A percentile compares a stretch with the other conserved stretches of the same genome.
Conservation (phyloP, 1,140 invertebrate species). For the Monomorium pharaonis region DNA sequence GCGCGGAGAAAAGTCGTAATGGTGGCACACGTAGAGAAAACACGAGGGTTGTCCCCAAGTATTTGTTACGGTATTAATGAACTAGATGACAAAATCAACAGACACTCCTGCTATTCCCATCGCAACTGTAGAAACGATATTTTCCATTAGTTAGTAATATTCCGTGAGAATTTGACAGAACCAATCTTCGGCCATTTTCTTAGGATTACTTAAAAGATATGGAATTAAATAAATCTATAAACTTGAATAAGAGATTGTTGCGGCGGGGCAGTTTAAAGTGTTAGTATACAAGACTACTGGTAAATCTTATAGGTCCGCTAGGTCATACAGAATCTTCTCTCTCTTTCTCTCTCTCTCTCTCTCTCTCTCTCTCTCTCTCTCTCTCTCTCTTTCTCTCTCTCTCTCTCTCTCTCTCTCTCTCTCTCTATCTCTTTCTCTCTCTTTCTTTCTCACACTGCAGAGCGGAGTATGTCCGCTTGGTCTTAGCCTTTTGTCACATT, state of each 20-base stretch:
- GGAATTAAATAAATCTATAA: constrained; percentile 88
- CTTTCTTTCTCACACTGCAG: no score
- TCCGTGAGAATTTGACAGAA: background rate
- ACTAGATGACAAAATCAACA: constrained; percentile 67
- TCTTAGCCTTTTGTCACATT: no score
- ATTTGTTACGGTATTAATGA: constrained; percentile 66
- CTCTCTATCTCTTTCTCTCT: no score
- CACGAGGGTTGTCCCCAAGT: background rate
- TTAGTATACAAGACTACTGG: constrained; percentile 20
- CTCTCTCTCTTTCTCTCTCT: no score
- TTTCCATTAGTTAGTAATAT: background rate
- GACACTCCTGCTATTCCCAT: constrained; percentile 85
- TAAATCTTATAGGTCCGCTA: no score
- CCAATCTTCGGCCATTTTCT: background rate
- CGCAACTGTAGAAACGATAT: background rate
- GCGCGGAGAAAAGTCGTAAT: constrained; percentile 20
- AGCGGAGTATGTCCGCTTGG: no score
- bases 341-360: no score
- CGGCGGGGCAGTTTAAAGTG: constrained; percentile 87
- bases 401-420: no score
- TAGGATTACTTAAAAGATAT: constrained; percentile 82
- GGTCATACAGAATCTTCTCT: constrained; percentile 84
- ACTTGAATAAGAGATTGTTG: constrained; percentile 91
- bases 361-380: no score
- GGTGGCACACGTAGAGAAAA: constrained; percentile 17